phyloP scores from a whole-genome alignment of 2,888 invertebrate species.

The Amitus sp. region DNA sequence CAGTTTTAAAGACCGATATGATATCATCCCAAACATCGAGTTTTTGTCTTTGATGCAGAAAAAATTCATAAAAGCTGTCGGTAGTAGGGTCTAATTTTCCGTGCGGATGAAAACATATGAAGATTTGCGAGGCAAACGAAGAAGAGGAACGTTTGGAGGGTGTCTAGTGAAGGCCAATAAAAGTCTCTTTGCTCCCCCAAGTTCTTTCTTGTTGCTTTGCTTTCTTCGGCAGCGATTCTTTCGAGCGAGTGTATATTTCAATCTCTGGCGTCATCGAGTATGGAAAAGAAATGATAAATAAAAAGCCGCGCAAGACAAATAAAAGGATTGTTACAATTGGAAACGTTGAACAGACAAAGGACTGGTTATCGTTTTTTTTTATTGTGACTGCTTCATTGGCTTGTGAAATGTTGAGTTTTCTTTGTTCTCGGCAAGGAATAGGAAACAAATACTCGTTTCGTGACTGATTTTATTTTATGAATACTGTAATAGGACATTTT shows the following conservation, averaged over 20 bases:
- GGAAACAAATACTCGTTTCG: too few species aligned
- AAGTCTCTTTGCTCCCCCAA: constrained; percentile 54
- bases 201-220: constrained; percentile 41
- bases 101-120: constrained; percentile 64
- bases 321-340: background rate
- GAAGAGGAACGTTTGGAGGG: constrained; percentile 53
- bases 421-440: too few species aligned
- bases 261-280: constrained; percentile 40
- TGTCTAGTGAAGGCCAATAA: constrained; percentile 63
- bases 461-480: too few species aligned
- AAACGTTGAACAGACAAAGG: background rate
- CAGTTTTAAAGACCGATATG: too few species aligned
- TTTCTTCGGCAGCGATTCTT: constrained; percentile 37
- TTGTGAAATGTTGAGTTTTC: too few species aligned
- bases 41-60: constrained; percentile 34
- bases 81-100: constrained; percentile 64
- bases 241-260: constrained; percentile 42
- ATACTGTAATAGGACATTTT: too few species aligned
- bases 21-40: too few species aligned
- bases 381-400: too few species aligned
- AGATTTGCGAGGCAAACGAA: constrained; percentile 64
- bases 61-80: constrained; percentile 36
- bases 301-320: background rate
- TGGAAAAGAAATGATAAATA: constrained; percentile 30
- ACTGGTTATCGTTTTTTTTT: too few species aligned